Conservation (phyloP, 2,797 vertebrate genomes). For the Adrianichthys oophorus region DNA sequence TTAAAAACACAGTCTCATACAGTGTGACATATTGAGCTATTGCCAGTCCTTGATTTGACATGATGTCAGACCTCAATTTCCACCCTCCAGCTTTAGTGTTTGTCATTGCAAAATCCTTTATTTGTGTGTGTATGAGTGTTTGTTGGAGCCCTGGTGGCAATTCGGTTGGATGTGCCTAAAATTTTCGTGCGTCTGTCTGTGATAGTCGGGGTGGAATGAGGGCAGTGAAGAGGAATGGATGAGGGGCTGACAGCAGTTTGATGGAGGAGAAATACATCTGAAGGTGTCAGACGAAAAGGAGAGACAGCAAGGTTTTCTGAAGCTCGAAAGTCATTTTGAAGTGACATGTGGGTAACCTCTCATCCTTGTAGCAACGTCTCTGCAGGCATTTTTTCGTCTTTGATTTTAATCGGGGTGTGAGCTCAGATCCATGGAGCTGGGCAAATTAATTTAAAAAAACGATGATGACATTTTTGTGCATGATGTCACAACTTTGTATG, state of each 20-base stretch:
- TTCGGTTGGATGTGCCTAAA: constrained; percentile 14
- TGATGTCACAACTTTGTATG: no score
- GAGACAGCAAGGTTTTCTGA: constrained; percentile 17
- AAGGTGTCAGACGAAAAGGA: constrained; percentile 48
- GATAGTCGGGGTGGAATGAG: constrained; percentile 44
- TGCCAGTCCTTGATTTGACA: constrained; percentile 55
- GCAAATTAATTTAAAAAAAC: background rate
- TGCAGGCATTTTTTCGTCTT: background rate
- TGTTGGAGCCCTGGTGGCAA: constrained; percentile 11
- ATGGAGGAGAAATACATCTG: constrained; percentile 47
- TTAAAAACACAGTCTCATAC: constrained; percentile 14
- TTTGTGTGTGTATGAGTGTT: constrained; percentile 23
- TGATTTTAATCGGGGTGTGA: background rate
- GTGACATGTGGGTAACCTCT: constrained; percentile 6
- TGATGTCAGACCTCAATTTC: constrained; percentile 63
- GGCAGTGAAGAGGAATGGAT: constrained; percentile 21
- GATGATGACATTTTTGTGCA: no score
- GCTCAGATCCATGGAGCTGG: background rate
- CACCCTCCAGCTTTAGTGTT: constrained; percentile 51
- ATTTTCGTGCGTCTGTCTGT: constrained; percentile 42
- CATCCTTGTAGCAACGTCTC: background rate
- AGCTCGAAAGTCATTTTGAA: constrained; percentile 41
- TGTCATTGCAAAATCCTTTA: constrained; percentile 38
- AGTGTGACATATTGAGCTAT: constrained; percentile 37
- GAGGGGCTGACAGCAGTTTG: constrained; percentile 44